Percentiles rank a stretch among this genome's conserved stretches.
These are phyloP conservation scores for Heliconius erato DNA, from an alignment of 2,888 invertebrate species.

Conservation along the genomic window DNA sequence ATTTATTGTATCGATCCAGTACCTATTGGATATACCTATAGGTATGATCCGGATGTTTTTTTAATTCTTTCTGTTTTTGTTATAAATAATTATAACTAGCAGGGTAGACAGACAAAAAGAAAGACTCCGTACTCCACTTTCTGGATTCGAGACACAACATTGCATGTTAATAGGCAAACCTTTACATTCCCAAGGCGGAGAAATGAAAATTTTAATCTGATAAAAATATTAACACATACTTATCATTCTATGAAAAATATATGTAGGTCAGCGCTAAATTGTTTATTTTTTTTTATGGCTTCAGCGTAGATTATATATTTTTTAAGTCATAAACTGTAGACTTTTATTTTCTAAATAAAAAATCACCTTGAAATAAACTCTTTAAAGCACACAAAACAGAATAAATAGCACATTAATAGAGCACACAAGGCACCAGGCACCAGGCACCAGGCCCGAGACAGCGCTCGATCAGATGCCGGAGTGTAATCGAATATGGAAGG, in stretches of 20 bases:
- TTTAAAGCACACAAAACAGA: background rate
- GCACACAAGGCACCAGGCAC: background rate
- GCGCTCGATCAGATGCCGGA: slow-evolving; percentile 8
- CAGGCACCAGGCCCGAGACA: background rate
- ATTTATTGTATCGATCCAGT: background rate
- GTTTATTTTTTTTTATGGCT: no score
- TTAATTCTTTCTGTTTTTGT: no score
- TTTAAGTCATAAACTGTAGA: background rate
- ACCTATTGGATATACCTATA: background rate
- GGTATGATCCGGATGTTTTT: background rate
- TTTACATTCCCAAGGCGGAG: background rate
- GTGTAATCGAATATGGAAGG: slow-evolving; percentile 41
- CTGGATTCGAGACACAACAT: background rate
- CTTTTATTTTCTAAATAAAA: background rate
- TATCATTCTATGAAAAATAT: background rate
- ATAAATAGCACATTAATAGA: background rate
- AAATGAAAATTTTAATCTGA: background rate
- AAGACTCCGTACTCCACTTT: background rate
- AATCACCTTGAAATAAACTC: background rate
- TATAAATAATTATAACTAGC: no score
- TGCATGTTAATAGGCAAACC: background rate
- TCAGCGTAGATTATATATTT: no score
- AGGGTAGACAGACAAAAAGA: background rate
- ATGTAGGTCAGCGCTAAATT: background rate
- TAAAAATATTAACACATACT: background rate